phyloP scores from a whole-genome alignment of 2,113 vertebrate species.

The Orcinus orca region DNA sequence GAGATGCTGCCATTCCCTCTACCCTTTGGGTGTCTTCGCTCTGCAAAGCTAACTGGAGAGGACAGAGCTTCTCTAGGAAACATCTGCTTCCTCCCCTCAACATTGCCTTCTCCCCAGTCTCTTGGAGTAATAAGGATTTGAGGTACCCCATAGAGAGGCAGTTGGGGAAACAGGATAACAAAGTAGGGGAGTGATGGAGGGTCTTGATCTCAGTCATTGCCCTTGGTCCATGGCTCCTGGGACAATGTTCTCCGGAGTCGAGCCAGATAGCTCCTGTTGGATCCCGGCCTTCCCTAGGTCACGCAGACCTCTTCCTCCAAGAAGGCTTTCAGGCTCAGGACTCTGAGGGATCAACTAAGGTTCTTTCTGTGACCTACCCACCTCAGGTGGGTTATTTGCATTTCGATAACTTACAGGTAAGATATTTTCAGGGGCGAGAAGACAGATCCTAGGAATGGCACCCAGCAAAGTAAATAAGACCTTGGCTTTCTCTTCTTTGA shows the following conservation, averaged over 20 bases:
- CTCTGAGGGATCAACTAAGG: not conserved
- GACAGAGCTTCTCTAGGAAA: not conserved
- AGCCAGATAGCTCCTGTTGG: not conserved
- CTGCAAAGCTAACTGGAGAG: not conserved
- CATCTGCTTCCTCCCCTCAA: not conserved
- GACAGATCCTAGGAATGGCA: not conserved
- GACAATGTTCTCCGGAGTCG: not conserved
- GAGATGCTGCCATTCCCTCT: not conserved
- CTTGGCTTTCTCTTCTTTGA: not conserved
- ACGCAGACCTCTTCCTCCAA: not conserved
- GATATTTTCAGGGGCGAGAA: not conserved
- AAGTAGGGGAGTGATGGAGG: not conserved
- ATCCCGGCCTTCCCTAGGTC: not conserved
- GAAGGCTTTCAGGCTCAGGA: not conserved
- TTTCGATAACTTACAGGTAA: not conserved
- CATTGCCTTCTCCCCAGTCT: accelerated
- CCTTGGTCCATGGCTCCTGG: not conserved
- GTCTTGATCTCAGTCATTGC: not conserved
- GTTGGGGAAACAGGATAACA: not conserved
- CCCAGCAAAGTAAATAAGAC: not conserved
- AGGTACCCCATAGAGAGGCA: not conserved
- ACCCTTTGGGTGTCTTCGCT: not conserved
- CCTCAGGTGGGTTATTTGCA: not conserved
- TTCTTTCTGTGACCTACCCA: not conserved
- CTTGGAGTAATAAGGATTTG: not conserved